phyloP scores from a whole-genome alignment of 1,140 invertebrate genomes.

The Drosophila suzukii region DNA sequence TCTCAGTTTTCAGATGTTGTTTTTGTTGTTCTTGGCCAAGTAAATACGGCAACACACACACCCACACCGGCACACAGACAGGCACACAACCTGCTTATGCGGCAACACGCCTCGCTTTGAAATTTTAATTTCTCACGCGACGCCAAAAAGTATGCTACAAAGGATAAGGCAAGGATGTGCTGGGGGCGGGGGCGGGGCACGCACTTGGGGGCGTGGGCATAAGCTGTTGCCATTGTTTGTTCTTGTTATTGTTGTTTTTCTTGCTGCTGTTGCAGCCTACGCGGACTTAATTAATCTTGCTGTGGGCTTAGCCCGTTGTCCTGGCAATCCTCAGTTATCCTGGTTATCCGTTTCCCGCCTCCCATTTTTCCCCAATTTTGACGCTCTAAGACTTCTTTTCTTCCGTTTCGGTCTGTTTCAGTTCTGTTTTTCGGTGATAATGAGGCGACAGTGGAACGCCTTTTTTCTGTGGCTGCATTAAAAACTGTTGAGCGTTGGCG shows the following conservation, averaged over 20 bases:
- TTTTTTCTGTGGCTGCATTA: conserved; percentile 13
- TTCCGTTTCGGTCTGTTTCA: conserved; percentile 12
- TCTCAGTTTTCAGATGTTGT: conserved; percentile 19
- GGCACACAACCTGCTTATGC: conserved; percentile 43
- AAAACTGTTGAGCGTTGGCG: conserved; percentile 40
- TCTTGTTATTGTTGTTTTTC: conserved; percentile 28
- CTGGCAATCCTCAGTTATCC: conserved; percentile 49
- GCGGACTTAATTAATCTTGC: conserved; percentile 79
- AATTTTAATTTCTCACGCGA: conserved; percentile 80
- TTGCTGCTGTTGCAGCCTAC: conserved; percentile 41
- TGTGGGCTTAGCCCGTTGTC: conserved; percentile 70
- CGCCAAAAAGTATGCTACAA: conserved; percentile 67
- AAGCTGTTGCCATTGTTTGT: conserved; percentile 10
- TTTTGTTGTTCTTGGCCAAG: conserved; percentile 52
- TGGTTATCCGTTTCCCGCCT: conserved; percentile 13
- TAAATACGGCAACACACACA: conserved; percentile 54
- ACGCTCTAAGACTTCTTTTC: conserved; percentile 45
- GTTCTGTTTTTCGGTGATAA: conserved; percentile 41
- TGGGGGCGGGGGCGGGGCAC: conserved; percentile 1
- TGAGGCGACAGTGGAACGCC: conserved; percentile 35
- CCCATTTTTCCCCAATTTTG: conserved; percentile 17
- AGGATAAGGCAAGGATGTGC: conserved; percentile 39
- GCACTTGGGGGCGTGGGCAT: not conserved
- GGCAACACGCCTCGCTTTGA: conserved; percentile 67
- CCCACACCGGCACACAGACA: conserved; percentile 8